A percentile compares a stretch with the other conserved stretches of the same genome.
These are phyloP conservation scores for Phataginus tetradactyla DNA, from an alignment of 2,797 vertebrate species.

Conservation along the genomic window DNA sequence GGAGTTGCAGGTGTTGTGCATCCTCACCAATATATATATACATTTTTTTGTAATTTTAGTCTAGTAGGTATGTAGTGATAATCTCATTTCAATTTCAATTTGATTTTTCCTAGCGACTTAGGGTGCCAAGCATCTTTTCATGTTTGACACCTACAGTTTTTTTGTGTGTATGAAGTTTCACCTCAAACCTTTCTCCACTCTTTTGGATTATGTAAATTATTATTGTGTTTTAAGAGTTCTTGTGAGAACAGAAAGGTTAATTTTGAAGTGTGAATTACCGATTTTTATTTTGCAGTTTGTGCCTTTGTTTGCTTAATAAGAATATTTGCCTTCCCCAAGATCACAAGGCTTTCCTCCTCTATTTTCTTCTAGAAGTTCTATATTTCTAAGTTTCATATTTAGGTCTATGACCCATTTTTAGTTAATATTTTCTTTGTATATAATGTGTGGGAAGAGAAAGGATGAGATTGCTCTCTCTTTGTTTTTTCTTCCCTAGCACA, in stretches of 20 bases:
- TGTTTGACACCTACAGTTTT: background rate
- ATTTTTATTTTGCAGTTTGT: background rate
- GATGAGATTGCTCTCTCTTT: too few relatives aligned
- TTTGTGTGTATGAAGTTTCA: background rate
- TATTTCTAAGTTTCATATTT: background rate
- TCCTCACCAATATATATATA: background rate
- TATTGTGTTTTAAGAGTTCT: background rate
- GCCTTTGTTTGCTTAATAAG: background rate
- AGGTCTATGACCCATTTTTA: background rate
- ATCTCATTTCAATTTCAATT: background rate
- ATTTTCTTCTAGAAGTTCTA: background rate
- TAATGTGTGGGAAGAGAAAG: background rate
- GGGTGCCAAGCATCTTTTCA: background rate
- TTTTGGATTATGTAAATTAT: background rate
- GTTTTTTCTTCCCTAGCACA: background rate
- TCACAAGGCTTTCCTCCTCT: background rate
- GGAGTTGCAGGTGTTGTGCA: background rate
- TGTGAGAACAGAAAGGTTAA: background rate
- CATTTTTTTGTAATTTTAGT: background rate
- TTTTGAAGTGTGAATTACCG: background rate
- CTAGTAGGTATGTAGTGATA: background rate
- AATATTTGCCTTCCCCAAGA: background rate
- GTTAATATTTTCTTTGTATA: background rate
- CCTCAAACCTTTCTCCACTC: background rate
- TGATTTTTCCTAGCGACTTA: background rate